A percentile compares a stretch with the other conserved stretches of the same genome.
These are phyloP conservation scores for Diarsia brunnea DNA, from an alignment of 2,888 invertebrate genomes.

Conservation along the genomic window DNA sequence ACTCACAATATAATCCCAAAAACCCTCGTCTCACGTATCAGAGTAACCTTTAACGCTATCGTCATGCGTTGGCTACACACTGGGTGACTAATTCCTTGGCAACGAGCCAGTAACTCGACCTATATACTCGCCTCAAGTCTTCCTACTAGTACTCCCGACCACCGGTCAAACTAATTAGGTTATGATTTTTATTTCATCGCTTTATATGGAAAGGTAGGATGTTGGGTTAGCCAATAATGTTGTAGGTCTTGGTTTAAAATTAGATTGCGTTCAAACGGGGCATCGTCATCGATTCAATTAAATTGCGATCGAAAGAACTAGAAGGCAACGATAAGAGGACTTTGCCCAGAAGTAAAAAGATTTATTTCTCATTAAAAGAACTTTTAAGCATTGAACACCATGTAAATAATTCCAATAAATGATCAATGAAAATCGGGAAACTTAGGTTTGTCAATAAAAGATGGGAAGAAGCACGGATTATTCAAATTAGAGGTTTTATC, in stretches of 20 bases:
- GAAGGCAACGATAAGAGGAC: not conserved
- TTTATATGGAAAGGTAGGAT: slow-evolving; percentile 69
- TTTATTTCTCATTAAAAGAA: too few relatives aligned
- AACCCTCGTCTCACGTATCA: slow-evolving; percentile 68
- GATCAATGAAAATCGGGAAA: not conserved
- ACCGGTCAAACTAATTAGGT: slow-evolving; percentile 82
- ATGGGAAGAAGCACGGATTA: not conserved
- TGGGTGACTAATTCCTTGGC: slow-evolving; percentile 86
- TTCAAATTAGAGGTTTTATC: not conserved
- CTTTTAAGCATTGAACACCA: not conserved
- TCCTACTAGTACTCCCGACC: slow-evolving; percentile 80
- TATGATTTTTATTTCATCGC: slow-evolving; percentile 75
- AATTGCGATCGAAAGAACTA: not conserved
- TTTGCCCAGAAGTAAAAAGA: not conserved
- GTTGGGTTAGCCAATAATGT: slow-evolving; percentile 10
- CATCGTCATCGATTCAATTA: not conserved
- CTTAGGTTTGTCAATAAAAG: not conserved
- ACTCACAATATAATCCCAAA: slow-evolving; percentile 59
- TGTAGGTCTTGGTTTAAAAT: slow-evolving; percentile 13
- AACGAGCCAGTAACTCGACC: slow-evolving; percentile 85
- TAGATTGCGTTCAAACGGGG: not conserved
- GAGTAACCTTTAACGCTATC: slow-evolving; percentile 84
- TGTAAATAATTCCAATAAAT: not conserved
- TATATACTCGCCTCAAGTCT: slow-evolving; percentile 84
- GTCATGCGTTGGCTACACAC: slow-evolving; percentile 81